phyloP scores from a whole-genome alignment of 2,113 vertebrate genomes.

The Gorsachius goisagi region DNA sequence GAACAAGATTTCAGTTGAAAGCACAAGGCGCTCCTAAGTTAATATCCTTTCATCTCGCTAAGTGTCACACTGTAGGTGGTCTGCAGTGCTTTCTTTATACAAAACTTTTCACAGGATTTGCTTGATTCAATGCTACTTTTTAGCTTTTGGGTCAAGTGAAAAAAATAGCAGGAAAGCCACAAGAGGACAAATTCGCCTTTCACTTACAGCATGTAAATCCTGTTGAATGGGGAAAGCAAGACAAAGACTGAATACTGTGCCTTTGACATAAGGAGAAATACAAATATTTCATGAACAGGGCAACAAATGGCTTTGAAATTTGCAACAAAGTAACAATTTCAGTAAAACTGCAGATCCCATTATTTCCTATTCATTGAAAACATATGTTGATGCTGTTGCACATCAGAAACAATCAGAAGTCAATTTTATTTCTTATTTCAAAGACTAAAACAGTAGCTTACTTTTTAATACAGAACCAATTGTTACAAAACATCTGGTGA shows the following conservation, averaged over 20 bases:
- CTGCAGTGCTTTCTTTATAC: slow-evolving; percentile 25
- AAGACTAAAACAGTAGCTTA: slow-evolving; percentile 75
- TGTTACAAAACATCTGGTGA: slow-evolving; percentile 78
- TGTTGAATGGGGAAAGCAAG: slow-evolving; percentile 18
- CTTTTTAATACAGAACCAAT: slow-evolving; percentile 67
- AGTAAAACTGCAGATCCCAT: slow-evolving; percentile 50
- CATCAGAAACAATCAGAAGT: slow-evolving; percentile 73
- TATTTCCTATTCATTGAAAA: slow-evolving; percentile 70
- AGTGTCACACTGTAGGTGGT: slow-evolving; percentile 61
- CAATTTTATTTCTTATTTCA: slow-evolving; percentile 71
- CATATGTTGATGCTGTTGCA: slow-evolving; percentile 60
- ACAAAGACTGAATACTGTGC: slow-evolving; percentile 51
- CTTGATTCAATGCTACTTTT: slow-evolving; percentile 48
- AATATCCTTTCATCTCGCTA: slow-evolving; percentile 65
- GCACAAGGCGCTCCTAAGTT: slow-evolving; percentile 42
- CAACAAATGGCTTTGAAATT: slow-evolving; percentile 67
- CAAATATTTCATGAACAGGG: slow-evolving; percentile 53
- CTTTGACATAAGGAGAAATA: slow-evolving; percentile 55
- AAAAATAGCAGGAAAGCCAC: slow-evolving; percentile 47
- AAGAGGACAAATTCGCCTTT: slow-evolving; percentile 61
- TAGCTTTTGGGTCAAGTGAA: slow-evolving; percentile 62
- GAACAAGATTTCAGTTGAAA: slow-evolving; percentile 42
- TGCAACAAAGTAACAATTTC: slow-evolving; percentile 66
- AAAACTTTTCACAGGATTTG: slow-evolving; percentile 48
- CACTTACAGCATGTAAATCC: slow-evolving; percentile 10